Percentiles rank a stretch among this genome's conserved stretches.
phyloP scores from a whole-genome alignment of 2,888 invertebrate genomes.

The Saturnia pavonia region DNA sequence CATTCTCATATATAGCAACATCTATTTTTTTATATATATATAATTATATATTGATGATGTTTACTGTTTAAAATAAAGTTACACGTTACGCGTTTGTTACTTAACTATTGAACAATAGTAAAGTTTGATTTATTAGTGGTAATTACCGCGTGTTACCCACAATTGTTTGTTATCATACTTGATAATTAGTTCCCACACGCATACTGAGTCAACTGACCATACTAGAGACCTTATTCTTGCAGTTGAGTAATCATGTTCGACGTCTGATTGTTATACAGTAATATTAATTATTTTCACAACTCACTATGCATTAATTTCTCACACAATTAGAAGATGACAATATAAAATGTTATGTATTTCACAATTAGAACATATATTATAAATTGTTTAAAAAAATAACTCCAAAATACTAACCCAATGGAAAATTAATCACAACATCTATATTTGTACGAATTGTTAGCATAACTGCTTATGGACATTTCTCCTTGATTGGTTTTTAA shows the following conservation, averaged over 20 bases:
- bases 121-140: constrained; percentile 3
- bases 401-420: not conserved
- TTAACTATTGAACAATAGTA: not conserved
- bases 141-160: constrained; percentile 3
- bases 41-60: no score
- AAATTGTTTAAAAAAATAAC: not conserved
- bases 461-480: no score
- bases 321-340: not conserved
- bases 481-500: not conserved
- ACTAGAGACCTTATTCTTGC: not conserved
- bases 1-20: no score
- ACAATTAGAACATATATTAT: not conserved
- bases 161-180: not conserved
- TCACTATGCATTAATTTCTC: not conserved
- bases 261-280: not conserved
- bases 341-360: not conserved
- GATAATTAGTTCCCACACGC: constrained; percentile 10
- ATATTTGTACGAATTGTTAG: no score
- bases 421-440: not conserved
- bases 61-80: not conserved
- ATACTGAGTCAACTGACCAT: constrained; percentile 13
- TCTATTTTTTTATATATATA: no score
- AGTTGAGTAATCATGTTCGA: not conserved
- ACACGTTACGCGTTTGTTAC: not conserved
- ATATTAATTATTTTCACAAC: not conserved